phyloP scores from a whole-genome alignment of 1,140 invertebrate species.

The Drosophila jambulina region DNA sequence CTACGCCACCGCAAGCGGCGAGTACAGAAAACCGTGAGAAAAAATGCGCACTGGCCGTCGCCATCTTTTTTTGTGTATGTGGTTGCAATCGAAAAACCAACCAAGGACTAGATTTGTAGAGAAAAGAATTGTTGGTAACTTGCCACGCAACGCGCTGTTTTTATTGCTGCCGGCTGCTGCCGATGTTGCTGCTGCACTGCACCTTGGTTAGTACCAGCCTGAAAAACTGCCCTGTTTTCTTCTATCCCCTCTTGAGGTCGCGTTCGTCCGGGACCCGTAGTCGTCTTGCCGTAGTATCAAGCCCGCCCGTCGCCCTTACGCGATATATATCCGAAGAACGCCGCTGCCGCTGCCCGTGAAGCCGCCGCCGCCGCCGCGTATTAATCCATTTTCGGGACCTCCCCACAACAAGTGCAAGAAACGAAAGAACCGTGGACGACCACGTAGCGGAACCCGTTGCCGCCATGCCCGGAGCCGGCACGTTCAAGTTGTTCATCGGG shows the following conservation, averaged over 20 bases:
- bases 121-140: conserved; percentile 13
- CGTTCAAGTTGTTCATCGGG: conserved; percentile 98
- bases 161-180: conserved; percentile 21
- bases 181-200: conserved; percentile 11
- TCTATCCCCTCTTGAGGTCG: conserved; percentile 45
- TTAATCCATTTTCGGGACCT: conserved; percentile 39
- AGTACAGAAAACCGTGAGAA: conserved; percentile 30
- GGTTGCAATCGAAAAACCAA: conserved; percentile 38
- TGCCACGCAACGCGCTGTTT: conserved; percentile 16
- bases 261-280: conserved; percentile 24
- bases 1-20: conserved; percentile 21
- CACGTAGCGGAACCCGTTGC: conserved; percentile 73
- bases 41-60: conserved; percentile 45
- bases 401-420: conserved; percentile 44
- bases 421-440: conserved; percentile 76
- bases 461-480: conserved; percentile 93
- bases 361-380: conserved; percentile 57
- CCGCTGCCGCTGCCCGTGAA: conserved; percentile 32
- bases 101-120: conserved; percentile 18
- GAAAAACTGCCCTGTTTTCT: conserved; percentile 40
- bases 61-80: conserved; percentile 69
- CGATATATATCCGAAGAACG: conserved; percentile 38
- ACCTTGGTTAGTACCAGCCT: conserved; percentile 24
- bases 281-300: conserved; percentile 16
- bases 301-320: conserved; percentile 34